A percentile compares a stretch with the other conserved stretches of the same genome.
Evolutionary conservation across 2,113 vertebrate species (phyloP).

Genomic region (Heteronetta atricapilla): DNA sequence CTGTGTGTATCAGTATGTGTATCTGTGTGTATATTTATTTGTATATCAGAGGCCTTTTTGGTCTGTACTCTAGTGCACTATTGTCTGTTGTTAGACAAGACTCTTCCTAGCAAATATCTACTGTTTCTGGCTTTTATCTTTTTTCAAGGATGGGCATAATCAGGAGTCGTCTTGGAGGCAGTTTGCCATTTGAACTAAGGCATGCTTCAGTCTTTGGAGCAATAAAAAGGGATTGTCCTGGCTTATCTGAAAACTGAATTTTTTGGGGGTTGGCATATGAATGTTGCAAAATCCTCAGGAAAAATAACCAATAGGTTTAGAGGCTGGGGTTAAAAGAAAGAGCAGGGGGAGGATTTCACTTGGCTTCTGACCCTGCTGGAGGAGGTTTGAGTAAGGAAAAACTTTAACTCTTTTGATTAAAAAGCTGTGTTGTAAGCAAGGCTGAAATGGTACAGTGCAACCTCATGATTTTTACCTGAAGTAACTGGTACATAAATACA

Average conservation of each 20-base stretch:
- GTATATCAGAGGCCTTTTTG: neutral
- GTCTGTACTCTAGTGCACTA: neutral
- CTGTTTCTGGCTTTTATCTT: neutral
- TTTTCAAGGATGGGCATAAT: neutral
- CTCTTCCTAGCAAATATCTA: neutral
- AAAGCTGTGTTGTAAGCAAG: neutral
- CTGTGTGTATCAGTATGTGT: no score
- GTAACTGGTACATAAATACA: neutral
- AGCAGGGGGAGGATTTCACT: neutral
- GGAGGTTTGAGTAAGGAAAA: neutral
- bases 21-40: neutral
- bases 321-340: neutral
- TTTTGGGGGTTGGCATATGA: neutral
- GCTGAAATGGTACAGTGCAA: neutral
- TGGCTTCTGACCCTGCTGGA: neutral
- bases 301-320: neutral
- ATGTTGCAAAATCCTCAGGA: neutral
- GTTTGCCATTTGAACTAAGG: neutral
- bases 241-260: neutral
- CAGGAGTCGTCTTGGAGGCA: neutral
- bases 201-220: neutral
- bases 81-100: neutral
- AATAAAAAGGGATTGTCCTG: neutral
- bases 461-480: neutral
- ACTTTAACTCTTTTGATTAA: neutral